phyloP scores from a whole-genome alignment of 2,797 vertebrate genomes.

The Loris lydekkerianus region DNA sequence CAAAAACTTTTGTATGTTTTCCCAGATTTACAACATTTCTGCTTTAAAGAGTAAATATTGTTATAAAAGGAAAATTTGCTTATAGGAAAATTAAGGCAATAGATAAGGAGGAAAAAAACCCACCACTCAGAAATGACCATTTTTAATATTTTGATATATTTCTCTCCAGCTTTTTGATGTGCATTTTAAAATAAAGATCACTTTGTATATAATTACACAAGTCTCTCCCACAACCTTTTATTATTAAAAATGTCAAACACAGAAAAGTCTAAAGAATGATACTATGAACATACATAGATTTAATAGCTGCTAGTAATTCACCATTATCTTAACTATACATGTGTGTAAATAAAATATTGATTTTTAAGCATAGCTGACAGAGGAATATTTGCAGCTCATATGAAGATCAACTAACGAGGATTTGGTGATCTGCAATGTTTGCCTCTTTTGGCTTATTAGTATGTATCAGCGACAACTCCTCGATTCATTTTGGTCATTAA shows the following conservation, averaged over 20 bases:
- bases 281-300: neutral
- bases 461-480: neutral
- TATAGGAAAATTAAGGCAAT: neutral
- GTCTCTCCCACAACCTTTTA: neutral
- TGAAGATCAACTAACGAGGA: neutral
- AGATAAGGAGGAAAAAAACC: neutral
- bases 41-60: conserved; percentile 32
- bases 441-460: conserved; percentile 39
- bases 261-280: conserved; percentile 52
- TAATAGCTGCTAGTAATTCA: conserved; percentile 32
- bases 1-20: neutral
- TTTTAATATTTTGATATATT: conserved; percentile 54
- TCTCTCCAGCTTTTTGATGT: neutral
- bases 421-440: neutral
- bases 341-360: neutral
- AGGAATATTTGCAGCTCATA: neutral
- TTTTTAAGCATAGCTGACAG: neutral
- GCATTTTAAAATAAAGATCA: neutral
- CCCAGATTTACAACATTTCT: conserved; percentile 3
- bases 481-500: conserved; percentile 19
- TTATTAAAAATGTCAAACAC: conserved; percentile 29
- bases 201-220: neutral
- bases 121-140: neutral
- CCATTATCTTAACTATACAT: neutral
- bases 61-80: conserved; percentile 8